phyloP scores from a whole-genome alignment of 2,888 invertebrate species.

The Brachycybe producta region DNA sequence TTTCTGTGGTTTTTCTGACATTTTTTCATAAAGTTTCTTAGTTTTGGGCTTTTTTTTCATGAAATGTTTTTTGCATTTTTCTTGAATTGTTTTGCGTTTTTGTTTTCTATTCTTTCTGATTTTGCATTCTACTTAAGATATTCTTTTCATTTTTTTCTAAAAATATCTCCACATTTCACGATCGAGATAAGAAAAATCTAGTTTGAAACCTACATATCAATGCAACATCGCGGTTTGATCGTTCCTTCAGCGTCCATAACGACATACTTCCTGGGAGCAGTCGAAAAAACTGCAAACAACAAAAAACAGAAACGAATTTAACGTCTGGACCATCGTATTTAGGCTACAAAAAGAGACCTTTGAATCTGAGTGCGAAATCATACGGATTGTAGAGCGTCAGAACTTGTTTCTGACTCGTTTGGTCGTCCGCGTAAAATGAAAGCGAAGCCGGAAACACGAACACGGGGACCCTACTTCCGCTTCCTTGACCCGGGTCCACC shows the following conservation, averaged over 20 bases:
- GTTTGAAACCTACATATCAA: conserved; percentile 51
- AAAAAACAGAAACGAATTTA: conserved; percentile 6
- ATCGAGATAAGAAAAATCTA: too few species aligned
- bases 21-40: too few species aligned
- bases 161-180: too few species aligned
- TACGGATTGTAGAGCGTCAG: conserved; percentile 74
- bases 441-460: conserved; percentile 66
- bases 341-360: conserved; percentile 43
- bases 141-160: too few species aligned
- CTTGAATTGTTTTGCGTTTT: too few species aligned
- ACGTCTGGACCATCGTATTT: too few species aligned
- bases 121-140: too few species aligned
- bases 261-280: conserved; percentile 61
- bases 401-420: conserved; percentile 63
- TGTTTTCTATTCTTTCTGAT: too few species aligned
- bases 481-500: too few species aligned
- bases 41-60: too few species aligned
- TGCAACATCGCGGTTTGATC: conserved; percentile 58
- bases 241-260: conserved; percentile 67
- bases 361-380: conserved; percentile 63
- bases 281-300: conserved; percentile 50
- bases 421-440: conserved; percentile 61
- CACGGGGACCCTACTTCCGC: conserved; percentile 49
- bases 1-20: too few species aligned
- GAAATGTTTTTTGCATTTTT: too few species aligned